phyloP scores from a whole-genome alignment of 2,113 vertebrate species.

The Ramphastos sulfuratus region DNA sequence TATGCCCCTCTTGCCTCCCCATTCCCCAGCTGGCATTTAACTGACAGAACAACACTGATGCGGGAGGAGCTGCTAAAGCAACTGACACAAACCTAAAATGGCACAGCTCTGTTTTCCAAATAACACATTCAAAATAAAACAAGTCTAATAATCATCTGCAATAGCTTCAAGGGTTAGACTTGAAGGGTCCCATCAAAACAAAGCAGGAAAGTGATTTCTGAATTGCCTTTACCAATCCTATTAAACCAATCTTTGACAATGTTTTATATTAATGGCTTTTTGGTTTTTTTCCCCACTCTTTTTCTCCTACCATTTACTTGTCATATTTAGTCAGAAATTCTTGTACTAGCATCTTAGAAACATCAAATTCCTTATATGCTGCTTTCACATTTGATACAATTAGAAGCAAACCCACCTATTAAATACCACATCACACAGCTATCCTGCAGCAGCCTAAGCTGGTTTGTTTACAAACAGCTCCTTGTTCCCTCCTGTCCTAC shows the following conservation, averaged over 20 bases:
- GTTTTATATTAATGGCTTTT: background rate
- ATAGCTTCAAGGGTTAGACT: background rate
- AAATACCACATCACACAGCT: background rate
- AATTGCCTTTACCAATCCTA: background rate
- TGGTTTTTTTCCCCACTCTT: background rate
- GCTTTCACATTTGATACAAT: background rate
- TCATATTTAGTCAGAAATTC: background rate
- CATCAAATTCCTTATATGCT: background rate
- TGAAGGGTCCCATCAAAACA: constrained; percentile 39
- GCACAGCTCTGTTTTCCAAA: background rate
- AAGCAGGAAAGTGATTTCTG: background rate
- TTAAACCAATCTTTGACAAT: background rate
- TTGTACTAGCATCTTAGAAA: background rate
- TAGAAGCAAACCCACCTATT: background rate
- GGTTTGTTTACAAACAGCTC: background rate
- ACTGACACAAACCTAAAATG: background rate
- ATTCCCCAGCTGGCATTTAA: background rate
- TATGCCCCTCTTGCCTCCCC: background rate
- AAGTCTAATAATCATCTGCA: constrained; percentile 11
- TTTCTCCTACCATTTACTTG: constrained; percentile 12
- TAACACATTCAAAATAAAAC: background rate
- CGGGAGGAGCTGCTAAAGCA: background rate
- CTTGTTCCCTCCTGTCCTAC: background rate
- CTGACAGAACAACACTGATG: background rate
- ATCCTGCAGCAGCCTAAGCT: background rate